Evolutionary conservation across 2,888 invertebrate species (phyloP).

Genomic region (Pedicia rivosa): DNA sequence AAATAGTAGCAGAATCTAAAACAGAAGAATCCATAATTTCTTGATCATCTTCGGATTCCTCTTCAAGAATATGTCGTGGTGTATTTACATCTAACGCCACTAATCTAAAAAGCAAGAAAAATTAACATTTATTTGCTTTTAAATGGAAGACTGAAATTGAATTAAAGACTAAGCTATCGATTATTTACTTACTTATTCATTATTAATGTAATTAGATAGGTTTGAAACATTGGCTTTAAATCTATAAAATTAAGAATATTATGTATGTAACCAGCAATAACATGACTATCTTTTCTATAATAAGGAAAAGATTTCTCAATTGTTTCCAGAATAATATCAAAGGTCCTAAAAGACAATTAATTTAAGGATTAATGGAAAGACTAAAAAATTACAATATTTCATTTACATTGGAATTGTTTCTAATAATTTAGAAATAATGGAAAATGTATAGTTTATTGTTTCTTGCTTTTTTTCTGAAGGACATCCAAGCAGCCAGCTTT

Average conservation of each 20-base stretch:
- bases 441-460: no score
- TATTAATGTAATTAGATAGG: slow-evolving; percentile 54
- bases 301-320: slow-evolving; percentile 60
- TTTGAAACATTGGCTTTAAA: slow-evolving; percentile 54
- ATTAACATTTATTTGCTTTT: slow-evolving; percentile 3
- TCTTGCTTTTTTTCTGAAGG: no score
- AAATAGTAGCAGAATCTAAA: slow-evolving; percentile 21
- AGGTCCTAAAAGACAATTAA: slow-evolving; percentile 25
- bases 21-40: slow-evolving; percentile 31
- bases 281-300: slow-evolving; percentile 45
- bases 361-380: slow-evolving; percentile 31
- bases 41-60: slow-evolving; percentile 28
- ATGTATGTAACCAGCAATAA: slow-evolving; percentile 58
- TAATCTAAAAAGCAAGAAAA: slow-evolving; percentile 36
- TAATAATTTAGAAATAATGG: slow-evolving; percentile 25
- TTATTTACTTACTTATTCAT: slow-evolving; percentile 48
- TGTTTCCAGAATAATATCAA: slow-evolving; percentile 47
- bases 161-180: neutral
- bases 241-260: slow-evolving; percentile 61
- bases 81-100: slow-evolving; percentile 57
- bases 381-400: neutral
- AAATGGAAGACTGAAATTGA: no score
- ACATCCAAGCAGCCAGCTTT: no score
- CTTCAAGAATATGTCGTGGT: slow-evolving; percentile 40
- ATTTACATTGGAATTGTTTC: slow-evolving; percentile 35